These are phyloP conservation scores for Nyctibius grandis DNA, from an alignment of 2,797 vertebrate genomes.

Conservation along the genomic window DNA sequence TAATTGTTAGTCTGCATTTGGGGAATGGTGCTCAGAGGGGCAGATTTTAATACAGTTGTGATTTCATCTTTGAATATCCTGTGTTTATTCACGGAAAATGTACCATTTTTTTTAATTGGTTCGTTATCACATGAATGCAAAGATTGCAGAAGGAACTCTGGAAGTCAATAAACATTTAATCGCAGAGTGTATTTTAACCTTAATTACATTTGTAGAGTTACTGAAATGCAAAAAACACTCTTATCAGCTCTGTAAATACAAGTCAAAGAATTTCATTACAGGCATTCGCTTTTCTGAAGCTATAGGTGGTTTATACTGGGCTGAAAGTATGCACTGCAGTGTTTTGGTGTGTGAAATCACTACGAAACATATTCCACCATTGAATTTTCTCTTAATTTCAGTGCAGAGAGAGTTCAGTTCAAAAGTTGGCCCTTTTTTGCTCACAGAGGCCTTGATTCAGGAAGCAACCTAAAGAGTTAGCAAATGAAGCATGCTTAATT, in stretches of 20 bases:
- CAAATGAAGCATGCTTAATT: neutral
- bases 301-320: neutral
- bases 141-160: neutral
- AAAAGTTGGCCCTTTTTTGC: neutral
- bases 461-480: neutral
- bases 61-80: neutral
- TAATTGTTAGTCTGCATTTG: neutral
- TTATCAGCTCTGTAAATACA: neutral
- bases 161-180: neutral
- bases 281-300: neutral
- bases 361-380: neutral
- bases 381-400: neutral
- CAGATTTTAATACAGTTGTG: neutral
- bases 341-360: neutral
- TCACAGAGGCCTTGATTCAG: neutral
- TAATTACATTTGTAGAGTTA: neutral
- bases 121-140: neutral
- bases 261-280: neutral
- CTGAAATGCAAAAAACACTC: neutral
- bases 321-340: neutral
- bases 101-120: neutral
- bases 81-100: neutral
- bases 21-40: neutral
- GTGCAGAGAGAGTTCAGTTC: neutral
- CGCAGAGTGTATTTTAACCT: neutral